Base-by-base conservation (phyloP, 2,797 vertebrate species). In the Philypnodon macrostomus region DNA sequence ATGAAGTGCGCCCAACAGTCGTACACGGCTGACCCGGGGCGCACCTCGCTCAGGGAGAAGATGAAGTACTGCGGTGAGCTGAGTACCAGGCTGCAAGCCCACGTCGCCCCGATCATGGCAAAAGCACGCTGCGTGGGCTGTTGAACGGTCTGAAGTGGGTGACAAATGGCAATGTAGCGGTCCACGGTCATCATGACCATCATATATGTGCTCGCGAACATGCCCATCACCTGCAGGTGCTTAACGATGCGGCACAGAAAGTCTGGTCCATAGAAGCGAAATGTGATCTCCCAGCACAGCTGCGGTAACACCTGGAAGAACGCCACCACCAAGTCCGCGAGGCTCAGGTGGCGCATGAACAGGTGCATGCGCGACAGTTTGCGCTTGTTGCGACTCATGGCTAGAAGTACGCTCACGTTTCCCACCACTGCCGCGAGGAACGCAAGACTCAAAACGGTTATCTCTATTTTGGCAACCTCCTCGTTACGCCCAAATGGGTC, bases 191-290 rank as follows among this genome's bases (percentile, higher is more conserved):
- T 97, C 88, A 93, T 95, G 47, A 98, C 94, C 85, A 98, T 91
- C 95, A 98, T 92, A 74, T 98, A 98, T n/a, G 96, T 93, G 45
- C 96, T 98, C 2, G 94, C 95, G 35, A 95, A 98, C 96, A 98
- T 98, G 41, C 92, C 93, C 80, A 94, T 92, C 66, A 98, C 94
- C 77, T 98, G 96, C 45, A 98, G 86, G 77, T 98, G 95, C 67
- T 97, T 98, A 13, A 98, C 94, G 15, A 96, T 87, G 41, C 96
- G 88, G 83, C 96, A 98, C 23, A 98, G 89, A 48, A 91, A 89
- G 81, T 98, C 96, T 0, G 96, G 90, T 0, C 96, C 96, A 62
- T 91, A 88, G 84, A 98, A 98, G 35, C 96, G 94, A 84, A 90
- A 94, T 4, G 96, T 98, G 71, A 97, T 88, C 42, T 97, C 83